Percentiles rank a stretch among this genome's conserved stretches.
phyloP scores from a whole-genome alignment of 2,797 vertebrate species.

The Acanthiza pusilla region DNA sequence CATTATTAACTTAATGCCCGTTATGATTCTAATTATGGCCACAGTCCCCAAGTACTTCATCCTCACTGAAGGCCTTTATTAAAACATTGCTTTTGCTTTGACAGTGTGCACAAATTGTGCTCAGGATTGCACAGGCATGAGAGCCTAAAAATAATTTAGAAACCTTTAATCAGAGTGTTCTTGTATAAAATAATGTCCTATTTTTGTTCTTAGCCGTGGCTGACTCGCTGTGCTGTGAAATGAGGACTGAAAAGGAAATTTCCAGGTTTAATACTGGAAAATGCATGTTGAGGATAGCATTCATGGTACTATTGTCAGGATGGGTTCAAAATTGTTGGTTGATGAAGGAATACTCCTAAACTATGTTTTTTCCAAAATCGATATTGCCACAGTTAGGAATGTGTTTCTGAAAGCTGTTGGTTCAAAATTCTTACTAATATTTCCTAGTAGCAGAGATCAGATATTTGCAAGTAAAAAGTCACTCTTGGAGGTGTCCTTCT shows the following conservation, averaged over 20 bases:
- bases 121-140: neutral
- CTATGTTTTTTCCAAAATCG: neutral
- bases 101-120: neutral
- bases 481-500: neutral
- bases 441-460: neutral
- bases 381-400: accelerated
- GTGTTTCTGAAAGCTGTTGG: neutral
- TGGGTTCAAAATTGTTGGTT: neutral
- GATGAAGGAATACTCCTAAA: neutral
- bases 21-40: neutral
- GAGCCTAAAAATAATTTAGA: neutral
- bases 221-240: neutral
- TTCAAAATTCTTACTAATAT: neutral
- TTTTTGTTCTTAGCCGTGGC: neutral
- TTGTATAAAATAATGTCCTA: neutral
- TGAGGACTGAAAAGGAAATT: neutral
- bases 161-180: neutral
- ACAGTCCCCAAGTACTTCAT: neutral
- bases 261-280: neutral
- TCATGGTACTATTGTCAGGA: neutral
- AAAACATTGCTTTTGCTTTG: neutral
- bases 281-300: neutral
- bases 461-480: neutral
- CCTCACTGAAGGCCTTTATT: neutral
- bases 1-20: neutral